A percentile compares a stretch with the other conserved stretches of the same genome.
phyloP scores from a whole-genome alignment of 2,113 vertebrate species.

The Cacatua alba region DNA sequence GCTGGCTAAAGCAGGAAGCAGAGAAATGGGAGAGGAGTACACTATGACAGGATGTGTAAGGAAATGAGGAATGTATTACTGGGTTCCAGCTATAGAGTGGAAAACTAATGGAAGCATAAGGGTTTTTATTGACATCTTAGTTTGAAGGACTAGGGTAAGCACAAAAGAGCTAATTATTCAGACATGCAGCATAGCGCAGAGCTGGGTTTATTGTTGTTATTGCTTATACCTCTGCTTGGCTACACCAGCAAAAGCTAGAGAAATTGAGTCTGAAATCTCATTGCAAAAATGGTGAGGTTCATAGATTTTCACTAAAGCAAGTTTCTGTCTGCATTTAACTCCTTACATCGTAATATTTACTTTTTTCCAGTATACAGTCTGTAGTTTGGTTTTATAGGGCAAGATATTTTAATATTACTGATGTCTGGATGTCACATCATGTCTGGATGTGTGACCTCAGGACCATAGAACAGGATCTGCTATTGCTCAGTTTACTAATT shows the following conservation, averaged over 20 bases:
- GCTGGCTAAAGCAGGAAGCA: not conserved
- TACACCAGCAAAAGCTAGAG: not conserved
- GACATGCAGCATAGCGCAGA: not conserved
- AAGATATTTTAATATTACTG: not conserved
- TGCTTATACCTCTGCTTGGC: not conserved
- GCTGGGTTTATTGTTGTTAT: not conserved
- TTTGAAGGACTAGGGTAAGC: not conserved
- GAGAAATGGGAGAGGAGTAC: not conserved
- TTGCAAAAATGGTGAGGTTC: not conserved
- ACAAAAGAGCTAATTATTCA: not conserved
- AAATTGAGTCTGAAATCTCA: not conserved
- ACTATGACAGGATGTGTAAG: not conserved
- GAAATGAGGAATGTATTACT: not conserved
- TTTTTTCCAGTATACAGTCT: not conserved
- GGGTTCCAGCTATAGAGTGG: not conserved
- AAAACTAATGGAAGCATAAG: not conserved
- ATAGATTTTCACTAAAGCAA: not conserved
- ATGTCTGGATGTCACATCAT: not conserved
- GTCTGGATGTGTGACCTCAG: not conserved
- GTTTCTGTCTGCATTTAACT: not conserved
- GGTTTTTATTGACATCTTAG: not conserved
- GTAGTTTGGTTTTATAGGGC: not conserved
- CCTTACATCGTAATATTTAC: not conserved
- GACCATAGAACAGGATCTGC: not conserved
- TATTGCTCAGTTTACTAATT: not conserved